Conservation (phyloP, 1,140 invertebrate species). For the Drosophila arizonae region DNA sequence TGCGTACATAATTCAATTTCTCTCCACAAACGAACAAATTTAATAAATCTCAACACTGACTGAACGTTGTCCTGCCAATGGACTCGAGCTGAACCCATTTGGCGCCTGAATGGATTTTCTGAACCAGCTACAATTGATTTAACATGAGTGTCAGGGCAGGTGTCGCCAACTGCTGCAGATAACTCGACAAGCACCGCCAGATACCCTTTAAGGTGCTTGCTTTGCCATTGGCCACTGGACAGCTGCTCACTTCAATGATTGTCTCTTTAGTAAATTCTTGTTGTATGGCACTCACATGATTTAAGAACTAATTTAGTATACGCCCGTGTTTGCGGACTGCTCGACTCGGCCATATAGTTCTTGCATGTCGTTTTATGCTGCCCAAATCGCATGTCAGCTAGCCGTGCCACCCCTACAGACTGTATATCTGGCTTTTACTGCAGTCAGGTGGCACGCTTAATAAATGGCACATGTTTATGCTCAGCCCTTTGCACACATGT, state of each 20-base stretch:
- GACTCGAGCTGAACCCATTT: constrained; percentile 17
- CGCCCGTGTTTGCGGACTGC: no score
- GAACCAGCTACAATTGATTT: constrained; percentile 6
- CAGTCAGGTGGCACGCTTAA: constrained; percentile 2
- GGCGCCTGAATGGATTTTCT: not conserved
- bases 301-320: not conserved
- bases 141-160: constrained; percentile 2
- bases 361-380: not conserved
- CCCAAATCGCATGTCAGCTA: not conserved
- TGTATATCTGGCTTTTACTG: constrained; percentile 17
- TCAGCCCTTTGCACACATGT: no score
- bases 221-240: no score
- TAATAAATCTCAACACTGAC: constrained; percentile 4
- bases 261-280: no score
- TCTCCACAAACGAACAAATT: not conserved
- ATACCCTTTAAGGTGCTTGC: not conserved
- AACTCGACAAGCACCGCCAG: not conserved
- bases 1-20: constrained; percentile 28
- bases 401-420: not conserved
- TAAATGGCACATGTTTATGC: not conserved
- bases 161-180: constrained; percentile 43
- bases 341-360: not conserved
- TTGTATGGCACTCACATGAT: no score
- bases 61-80: constrained; percentile 17
- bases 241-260: no score